Evolutionary conservation across 2,113 vertebrate species (phyloP), one percentile per base, ranked within the genome.

Genomic region (Patagioenas fasciata): DNA sequence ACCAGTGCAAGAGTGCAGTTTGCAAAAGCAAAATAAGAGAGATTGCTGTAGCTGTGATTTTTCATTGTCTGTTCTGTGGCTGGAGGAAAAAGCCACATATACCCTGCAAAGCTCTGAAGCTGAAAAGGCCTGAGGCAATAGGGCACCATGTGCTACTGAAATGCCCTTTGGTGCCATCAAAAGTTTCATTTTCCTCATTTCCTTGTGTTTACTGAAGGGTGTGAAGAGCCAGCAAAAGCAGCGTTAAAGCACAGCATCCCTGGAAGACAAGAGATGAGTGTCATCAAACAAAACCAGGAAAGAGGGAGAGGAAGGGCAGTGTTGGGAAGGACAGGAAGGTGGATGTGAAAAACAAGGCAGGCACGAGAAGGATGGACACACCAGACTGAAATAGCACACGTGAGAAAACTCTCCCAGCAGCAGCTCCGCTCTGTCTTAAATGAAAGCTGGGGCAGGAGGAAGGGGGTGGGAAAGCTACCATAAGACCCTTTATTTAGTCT

Each of bases 291-390:
- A 93, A 95, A 62, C 88, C 95, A 94, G 95, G 91, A 85, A 93
- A 84, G 91, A 92, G 83, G 80, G 77, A 95, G 91, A 94, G 92
- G 93, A 95, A 96, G 93, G 96, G 90, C 93, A 96, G 38, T 0
- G 44, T 47, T 77, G 82, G 0, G 73, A 91, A 92, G 87, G 91
- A 83, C 92, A 84, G 95, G 95, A 92, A 95, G 88, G 90, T 91
- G 92, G 69, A 34, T n/a, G 9, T 88, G 14, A 9, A 92, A 90
- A 96, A 91, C 93, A 79, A 86, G 93, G 90, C 38, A 92, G 66
- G 90, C 83, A 18, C 11, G 18, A 92, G 93, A 38, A 91, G 85
- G 61, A 56, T 66, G 84, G 91, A 11, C 65, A 10, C 53, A 86
- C 26, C 48, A 25, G 93, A 53, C 88, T 72, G 91, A 93, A 96